Conservation (phyloP, 2,113 vertebrate species). For the Lamprologus tigripictilis region DNA sequence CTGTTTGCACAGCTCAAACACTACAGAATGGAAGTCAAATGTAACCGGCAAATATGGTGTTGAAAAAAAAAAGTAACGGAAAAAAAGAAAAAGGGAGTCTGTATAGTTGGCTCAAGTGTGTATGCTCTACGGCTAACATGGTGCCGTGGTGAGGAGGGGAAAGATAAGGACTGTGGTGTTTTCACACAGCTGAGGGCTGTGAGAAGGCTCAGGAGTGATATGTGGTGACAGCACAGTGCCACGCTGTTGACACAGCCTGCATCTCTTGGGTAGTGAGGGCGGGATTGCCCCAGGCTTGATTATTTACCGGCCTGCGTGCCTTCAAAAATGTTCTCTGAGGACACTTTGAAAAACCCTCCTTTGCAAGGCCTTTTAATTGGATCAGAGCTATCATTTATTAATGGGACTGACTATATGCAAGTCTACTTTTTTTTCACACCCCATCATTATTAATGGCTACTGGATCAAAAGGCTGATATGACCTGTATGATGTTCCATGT, state of each 20-base stretch:
- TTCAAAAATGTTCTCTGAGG: conserved; percentile 51
- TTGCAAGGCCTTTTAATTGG: conserved; percentile 66
- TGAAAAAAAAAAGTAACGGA: not conserved
- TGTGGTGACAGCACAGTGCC: conserved; percentile 71
- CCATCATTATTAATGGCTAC: conserved; percentile 66
- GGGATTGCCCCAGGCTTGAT: conserved; percentile 62
- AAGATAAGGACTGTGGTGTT: conserved; percentile 58
- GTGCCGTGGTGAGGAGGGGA: conserved; percentile 21
- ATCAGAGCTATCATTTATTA: conserved; percentile 72
- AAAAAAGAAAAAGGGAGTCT: not conserved
- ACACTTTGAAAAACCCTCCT: conserved; percentile 55
- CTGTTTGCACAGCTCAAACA: not conserved
- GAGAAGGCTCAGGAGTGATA: conserved; percentile 68
- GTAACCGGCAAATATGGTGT: not conserved
- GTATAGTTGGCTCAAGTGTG: conserved; percentile 25
- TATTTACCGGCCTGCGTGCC: conserved; percentile 67
- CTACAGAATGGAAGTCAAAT: not conserved
- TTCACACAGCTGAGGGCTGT: conserved; percentile 56
- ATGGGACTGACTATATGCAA: conserved; percentile 58
- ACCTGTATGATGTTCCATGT: conserved; percentile 50
- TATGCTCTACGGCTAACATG: conserved; percentile 41
- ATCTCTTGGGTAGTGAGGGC: conserved; percentile 67
- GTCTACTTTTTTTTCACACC: conserved; percentile 45
- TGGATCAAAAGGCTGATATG: conserved; percentile 62
- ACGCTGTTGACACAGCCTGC: conserved; percentile 71